phyloP scores from a whole-genome alignment of 2,113 vertebrate species.

The Delphinus delphis region DNA sequence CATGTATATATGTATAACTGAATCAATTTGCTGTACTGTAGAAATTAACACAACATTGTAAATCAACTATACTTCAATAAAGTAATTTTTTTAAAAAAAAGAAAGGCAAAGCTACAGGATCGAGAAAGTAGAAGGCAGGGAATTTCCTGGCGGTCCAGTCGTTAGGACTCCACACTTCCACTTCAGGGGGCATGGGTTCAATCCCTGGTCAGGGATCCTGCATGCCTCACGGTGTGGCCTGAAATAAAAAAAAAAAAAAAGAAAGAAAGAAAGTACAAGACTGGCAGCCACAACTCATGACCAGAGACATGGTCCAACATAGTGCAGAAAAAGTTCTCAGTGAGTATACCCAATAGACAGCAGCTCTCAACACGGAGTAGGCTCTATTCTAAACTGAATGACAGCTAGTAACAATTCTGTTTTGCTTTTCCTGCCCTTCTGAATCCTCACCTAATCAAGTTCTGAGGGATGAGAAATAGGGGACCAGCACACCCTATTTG shows the following conservation, averaged over 20 bases:
- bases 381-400: background rate
- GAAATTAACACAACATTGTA: background rate
- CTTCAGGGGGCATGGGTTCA: background rate
- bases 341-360: background rate
- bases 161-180: background rate
- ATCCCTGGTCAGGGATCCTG: background rate
- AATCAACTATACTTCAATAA: background rate
- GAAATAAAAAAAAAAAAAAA: no score
- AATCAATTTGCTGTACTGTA: background rate
- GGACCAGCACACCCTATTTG: background rate
- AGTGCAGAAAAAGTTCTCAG: background rate
- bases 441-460: background rate
- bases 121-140: background rate
- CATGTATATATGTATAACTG: background rate
- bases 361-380: background rate
- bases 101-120: background rate
- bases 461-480: background rate
- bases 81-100: background rate
- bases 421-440: background rate
- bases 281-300: background rate
- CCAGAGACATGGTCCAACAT: background rate
- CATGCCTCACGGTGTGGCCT: background rate
- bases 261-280: background rate
- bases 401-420: background rate
- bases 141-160: background rate